These are phyloP conservation scores for Isaurus tuberculatus DNA, from an alignment of 92 coral and sea anemone species.

Conservation along the genomic window DNA sequence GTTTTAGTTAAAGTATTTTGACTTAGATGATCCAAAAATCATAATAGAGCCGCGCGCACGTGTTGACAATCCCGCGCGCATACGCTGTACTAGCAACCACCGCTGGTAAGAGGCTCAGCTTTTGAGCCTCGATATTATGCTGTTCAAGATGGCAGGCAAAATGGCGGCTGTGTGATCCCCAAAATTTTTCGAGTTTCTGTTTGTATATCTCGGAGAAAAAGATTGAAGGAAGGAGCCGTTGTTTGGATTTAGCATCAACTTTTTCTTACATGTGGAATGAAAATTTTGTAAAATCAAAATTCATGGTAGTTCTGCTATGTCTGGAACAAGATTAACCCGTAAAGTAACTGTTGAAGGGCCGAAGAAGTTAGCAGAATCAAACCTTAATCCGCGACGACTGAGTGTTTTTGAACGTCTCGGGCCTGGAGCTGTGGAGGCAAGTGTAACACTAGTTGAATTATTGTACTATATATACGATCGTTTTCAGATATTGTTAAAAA, in stretches of 20 bases:
- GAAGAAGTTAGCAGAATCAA: conserved; percentile 79
- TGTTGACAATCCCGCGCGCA: conserved; percentile 24
- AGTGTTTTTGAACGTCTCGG: conserved; percentile 99
- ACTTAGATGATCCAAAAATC: conserved; percentile 9
- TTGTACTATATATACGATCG: neutral
- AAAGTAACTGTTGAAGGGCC: conserved; percentile 97
- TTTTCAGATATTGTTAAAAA: neutral
- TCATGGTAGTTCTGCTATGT: conserved; percentile 61
- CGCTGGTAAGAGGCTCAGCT: conserved; percentile 28
- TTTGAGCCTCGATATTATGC: conserved; percentile 10
- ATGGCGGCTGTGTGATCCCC: conserved; percentile 42
- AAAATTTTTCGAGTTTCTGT: neutral
- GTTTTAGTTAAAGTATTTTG: neutral
- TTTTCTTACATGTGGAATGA: neutral
- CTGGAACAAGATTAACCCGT: conserved; percentile 94
- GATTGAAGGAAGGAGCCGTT: neutral
- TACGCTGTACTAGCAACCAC: neutral
- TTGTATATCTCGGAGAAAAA: neutral
- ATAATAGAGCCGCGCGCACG: conserved; percentile 34
- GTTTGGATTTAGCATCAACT: neutral
- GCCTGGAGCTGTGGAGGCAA: conserved; percentile 95
- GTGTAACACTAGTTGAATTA: neutral
- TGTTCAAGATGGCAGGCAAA: neutral
- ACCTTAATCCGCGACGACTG: conserved; percentile 64
- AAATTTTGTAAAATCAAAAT: neutral